phyloP scores from a whole-genome alignment of 2,797 vertebrate species.

The Orientallactaga sibirica region DNA sequence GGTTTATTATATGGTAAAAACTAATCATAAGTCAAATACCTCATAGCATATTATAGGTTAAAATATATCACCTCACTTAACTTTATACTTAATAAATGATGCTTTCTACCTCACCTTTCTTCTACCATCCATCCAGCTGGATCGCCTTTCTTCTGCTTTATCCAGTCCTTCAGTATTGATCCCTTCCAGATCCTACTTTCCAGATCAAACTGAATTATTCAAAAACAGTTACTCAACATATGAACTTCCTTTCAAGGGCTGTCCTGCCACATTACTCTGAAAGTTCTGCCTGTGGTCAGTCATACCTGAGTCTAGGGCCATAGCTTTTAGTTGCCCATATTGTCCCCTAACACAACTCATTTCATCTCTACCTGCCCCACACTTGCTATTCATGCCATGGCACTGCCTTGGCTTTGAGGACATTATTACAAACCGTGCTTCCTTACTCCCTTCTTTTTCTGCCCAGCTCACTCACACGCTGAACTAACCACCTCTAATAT shows the following conservation, averaged over 20 bases:
- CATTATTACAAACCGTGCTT: background rate
- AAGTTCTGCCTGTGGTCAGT: background rate
- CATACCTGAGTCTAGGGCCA: background rate
- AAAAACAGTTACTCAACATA: background rate
- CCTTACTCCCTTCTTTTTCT: background rate
- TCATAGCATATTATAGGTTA: slow-evolving; percentile 52
- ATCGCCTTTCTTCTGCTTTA: slow-evolving; percentile 42
- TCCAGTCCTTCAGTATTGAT: background rate
- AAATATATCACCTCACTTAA: slow-evolving; percentile 59
- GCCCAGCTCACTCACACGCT: background rate
- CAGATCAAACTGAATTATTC: background rate
- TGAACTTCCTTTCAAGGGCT: background rate
- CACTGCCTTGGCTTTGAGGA: background rate
- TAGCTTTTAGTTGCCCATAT: too few species aligned
- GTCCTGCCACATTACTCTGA: background rate
- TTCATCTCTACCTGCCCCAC: background rate
- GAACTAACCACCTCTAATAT: background rate
- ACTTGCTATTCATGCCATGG: background rate
- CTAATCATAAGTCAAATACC: slow-evolving; percentile 72
- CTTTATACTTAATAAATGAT: slow-evolving; percentile 64
- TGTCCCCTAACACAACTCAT: background rate
- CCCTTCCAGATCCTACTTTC: background rate
- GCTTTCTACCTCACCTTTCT: background rate
- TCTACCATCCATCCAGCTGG: slow-evolving; percentile 55
- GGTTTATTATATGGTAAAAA: slow-evolving; percentile 76